phyloP scores from a whole-genome alignment of 1,140 invertebrate species.

The Patella vulgata region DNA sequence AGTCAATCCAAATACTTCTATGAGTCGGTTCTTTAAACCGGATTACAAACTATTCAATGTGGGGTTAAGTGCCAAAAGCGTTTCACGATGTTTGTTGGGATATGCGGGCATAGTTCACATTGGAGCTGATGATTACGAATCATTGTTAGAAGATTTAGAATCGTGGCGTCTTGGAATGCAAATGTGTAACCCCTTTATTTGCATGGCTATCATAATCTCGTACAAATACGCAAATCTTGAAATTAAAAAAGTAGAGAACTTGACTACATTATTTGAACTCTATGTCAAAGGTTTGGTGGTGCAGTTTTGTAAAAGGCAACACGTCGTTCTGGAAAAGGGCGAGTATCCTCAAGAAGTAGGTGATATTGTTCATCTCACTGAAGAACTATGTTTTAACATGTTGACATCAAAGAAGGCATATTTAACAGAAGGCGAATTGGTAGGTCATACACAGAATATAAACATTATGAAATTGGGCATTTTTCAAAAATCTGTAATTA shows the following conservation, averaged over 20 bases:
- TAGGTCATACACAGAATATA: conserved; percentile 16
- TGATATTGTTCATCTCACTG: conserved; percentile 31
- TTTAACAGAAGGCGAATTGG: conserved; percentile 31
- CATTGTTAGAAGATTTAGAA: conserved; percentile 31
- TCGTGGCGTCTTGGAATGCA: conserved; percentile 31
- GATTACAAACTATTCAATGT: conserved; percentile 48
- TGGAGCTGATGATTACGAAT: conserved; percentile 40
- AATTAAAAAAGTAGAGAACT: conserved; percentile 5
- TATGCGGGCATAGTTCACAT: conserved; percentile 37
- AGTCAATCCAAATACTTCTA: conserved; percentile 31
- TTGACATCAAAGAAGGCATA: conserved; percentile 15
- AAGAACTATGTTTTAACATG: conserved; percentile 27
- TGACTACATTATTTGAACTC: conserved; percentile 12
- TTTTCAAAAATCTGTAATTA: conserved; percentile 26
- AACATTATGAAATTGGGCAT: conserved; percentile 40
- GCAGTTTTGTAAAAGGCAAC: conserved; percentile 35
- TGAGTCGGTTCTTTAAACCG: conserved; percentile 21
- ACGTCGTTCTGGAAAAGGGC: conserved; percentile 33
- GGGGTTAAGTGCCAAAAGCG: conserved; percentile 37
- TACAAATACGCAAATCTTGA: conserved; percentile 21
- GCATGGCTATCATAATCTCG: conserved; percentile 25
- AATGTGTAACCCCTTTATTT: conserved; percentile 34
- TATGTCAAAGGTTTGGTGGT: conserved; percentile 36
- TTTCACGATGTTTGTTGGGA: conserved; percentile 38
- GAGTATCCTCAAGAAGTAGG: conserved; percentile 36